Percentiles rank a stretch among this genome's conserved stretches.
Conservation (phyloP, 2,113 vertebrate species). For the Athene noctua region DNA sequence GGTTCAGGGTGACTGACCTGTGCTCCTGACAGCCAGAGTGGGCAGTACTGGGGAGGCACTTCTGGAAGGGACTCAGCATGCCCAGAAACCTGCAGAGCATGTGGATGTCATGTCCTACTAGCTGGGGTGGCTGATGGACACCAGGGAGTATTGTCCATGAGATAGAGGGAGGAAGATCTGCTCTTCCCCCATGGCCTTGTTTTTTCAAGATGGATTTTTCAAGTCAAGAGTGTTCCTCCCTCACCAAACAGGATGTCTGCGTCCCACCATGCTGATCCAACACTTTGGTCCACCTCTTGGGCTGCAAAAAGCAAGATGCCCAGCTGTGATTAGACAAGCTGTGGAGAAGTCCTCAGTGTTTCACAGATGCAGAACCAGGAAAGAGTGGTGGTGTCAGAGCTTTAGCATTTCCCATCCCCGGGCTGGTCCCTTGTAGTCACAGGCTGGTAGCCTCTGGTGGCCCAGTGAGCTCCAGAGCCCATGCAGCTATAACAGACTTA, state of each 20-base stretch:
- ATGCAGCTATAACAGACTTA: not conserved
- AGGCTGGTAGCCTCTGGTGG: not conserved
- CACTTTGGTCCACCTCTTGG: not conserved
- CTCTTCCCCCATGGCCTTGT: not conserved
- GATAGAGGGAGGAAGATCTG: not conserved
- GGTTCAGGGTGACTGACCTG: not conserved
- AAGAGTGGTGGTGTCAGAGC: not conserved
- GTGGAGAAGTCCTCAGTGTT: not conserved
- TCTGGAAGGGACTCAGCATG: not conserved
- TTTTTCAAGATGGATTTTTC: not conserved
- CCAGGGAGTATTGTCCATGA: no score
- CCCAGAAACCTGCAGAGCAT: not conserved
- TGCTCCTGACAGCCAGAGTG: not conserved
- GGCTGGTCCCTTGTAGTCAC: not conserved
- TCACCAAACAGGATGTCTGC: not conserved
- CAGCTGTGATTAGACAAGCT: not conserved
- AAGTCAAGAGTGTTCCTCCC: not conserved
- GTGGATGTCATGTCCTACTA: rapidly evolving
- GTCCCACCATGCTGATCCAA: not conserved
- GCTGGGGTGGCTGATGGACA: not conserved
- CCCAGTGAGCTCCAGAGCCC: not conserved
- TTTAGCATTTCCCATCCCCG: not conserved
- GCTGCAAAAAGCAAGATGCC: not conserved
- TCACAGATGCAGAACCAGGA: not conserved
- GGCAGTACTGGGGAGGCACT: not conserved